These are phyloP conservation scores for Poicephalus gulielmi DNA, from an alignment of 2,113 vertebrate species.

Conservation along the genomic window DNA sequence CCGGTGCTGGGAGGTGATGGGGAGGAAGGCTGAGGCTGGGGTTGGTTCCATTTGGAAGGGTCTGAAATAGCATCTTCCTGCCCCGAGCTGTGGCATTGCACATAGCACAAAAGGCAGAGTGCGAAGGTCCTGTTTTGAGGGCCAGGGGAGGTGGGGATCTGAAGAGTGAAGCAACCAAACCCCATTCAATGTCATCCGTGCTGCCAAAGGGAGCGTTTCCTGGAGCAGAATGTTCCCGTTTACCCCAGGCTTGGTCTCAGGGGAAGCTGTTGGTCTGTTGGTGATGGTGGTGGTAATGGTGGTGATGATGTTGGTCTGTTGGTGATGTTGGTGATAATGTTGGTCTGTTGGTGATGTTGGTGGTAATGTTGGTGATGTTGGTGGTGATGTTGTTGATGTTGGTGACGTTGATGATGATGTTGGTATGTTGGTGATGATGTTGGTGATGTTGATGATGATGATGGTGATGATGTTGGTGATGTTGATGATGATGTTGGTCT, in stretches of 20 bases:
- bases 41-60: background rate
- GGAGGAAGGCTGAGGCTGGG: background rate
- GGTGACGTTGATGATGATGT: too few species aligned
- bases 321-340: too few species aligned
- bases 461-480: too few species aligned
- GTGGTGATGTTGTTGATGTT: too few species aligned
- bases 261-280: too few species aligned
- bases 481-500: too few species aligned
- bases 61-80: background rate
- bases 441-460: too few species aligned
- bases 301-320: too few species aligned
- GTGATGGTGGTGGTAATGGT: too few species aligned
- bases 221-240: background rate
- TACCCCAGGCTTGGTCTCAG: background rate
- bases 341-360: too few species aligned
- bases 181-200: accelerated
- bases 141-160: background rate
- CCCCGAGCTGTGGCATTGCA: background rate
- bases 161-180: background rate
- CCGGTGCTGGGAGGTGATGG: background rate
- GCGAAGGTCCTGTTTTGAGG: background rate
- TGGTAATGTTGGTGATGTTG: too few species aligned
- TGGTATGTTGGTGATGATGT: too few species aligned
- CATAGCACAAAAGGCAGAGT: background rate
- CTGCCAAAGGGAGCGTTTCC: background rate